These are phyloP conservation scores for Caenorhabditis remanei DNA, from an alignment of 1,140 invertebrate genomes.

Conservation along the genomic window DNA sequence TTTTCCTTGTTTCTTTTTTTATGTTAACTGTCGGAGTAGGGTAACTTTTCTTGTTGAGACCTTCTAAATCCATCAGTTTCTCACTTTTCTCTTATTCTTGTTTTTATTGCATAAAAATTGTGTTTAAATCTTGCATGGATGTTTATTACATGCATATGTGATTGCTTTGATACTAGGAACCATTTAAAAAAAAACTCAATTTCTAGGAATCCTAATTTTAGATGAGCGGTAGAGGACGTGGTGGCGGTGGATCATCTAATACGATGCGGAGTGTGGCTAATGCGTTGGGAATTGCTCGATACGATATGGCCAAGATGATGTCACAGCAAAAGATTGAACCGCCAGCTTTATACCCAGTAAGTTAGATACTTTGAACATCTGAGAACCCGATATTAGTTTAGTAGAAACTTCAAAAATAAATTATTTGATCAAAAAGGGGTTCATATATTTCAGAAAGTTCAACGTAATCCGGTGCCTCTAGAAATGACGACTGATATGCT, in stretches of 20 bases:
- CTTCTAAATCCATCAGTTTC: slow-evolving; percentile 2
- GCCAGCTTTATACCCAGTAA: slow-evolving; percentile 69
- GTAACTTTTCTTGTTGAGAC: background rate
- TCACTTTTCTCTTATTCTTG: background rate
- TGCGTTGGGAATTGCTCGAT: slow-evolving; percentile 70
- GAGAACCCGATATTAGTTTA: background rate
- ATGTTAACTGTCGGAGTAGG: background rate
- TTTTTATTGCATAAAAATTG: slow-evolving; percentile 20
- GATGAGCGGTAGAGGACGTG: slow-evolving; percentile 51
- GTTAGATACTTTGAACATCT: background rate
- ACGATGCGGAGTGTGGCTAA: slow-evolving; percentile 64
- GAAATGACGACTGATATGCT: slow-evolving; percentile 53
- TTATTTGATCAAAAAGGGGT: no score
- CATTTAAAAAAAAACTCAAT: background rate
- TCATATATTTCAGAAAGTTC: slow-evolving; percentile 29
- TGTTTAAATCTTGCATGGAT: background rate
- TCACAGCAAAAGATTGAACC: slow-evolving; percentile 67
- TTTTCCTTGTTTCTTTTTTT: background rate
- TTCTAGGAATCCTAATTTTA: background rate
- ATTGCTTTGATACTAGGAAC: background rate
- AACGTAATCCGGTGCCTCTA: slow-evolving; percentile 3
- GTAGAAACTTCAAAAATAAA: no score
- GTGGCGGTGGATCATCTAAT: slow-evolving; percentile 49
- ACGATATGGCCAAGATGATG: slow-evolving; percentile 67
- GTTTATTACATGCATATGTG: no score